These are phyloP conservation scores for Cephus rjabovi DNA, from an alignment of 2,888 invertebrate genomes.

Conservation along the genomic window DNA sequence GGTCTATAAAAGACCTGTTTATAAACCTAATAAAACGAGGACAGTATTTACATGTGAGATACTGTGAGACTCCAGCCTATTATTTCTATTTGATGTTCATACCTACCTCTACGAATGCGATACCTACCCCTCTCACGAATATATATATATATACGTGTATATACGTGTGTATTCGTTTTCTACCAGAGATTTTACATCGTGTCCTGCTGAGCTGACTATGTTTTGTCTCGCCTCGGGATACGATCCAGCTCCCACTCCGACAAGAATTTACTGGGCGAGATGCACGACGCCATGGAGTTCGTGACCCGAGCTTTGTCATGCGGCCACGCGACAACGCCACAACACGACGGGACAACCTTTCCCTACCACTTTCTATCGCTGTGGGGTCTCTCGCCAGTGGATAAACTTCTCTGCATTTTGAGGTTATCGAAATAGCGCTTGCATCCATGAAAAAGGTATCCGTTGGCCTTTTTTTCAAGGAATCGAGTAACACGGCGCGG, in stretches of 20 bases:
- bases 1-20: too few species aligned
- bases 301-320: constrained; percentile 10
- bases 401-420: too few species aligned
- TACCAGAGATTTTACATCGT: not conserved
- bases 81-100: too few species aligned
- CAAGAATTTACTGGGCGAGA: not conserved
- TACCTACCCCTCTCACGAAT: not conserved
- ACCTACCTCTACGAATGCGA: too few species aligned
- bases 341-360: constrained; percentile 2
- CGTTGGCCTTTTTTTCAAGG: too few species aligned
- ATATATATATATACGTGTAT: not conserved
- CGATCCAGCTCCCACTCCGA: not conserved
- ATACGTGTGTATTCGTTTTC: not conserved
- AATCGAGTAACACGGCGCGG: too few species aligned
- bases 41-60: too few species aligned
- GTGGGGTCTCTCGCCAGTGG: not conserved
- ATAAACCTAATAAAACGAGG: too few species aligned
- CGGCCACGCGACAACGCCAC: constrained; percentile 11
- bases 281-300: not conserved
- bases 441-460: too few species aligned
- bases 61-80: too few species aligned
- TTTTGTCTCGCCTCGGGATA: not conserved
- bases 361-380: not conserved
- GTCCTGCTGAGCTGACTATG: constrained; percentile 7
- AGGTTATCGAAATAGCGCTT: too few species aligned